phyloP scores from a whole-genome alignment of 2,888 invertebrate genomes.

The Strigamia crassipes region DNA sequence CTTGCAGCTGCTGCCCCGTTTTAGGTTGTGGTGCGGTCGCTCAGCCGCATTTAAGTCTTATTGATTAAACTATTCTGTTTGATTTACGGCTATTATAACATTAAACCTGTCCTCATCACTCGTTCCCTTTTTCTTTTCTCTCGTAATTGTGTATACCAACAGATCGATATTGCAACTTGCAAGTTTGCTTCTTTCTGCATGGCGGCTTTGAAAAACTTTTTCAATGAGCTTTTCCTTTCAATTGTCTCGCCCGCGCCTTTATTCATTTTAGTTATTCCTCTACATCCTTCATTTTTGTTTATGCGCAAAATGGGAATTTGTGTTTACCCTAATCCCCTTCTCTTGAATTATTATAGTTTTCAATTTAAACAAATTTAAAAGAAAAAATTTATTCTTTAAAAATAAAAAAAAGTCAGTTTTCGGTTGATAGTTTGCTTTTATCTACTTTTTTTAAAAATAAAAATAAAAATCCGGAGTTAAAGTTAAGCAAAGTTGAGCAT shows the following conservation, averaged over 20 bases:
- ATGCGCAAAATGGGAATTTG: background rate
- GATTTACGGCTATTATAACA: conserved; percentile 42
- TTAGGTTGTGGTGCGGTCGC: conserved; percentile 42
- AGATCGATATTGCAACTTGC: background rate
- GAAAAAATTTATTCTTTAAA: background rate
- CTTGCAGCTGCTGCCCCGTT: conserved; percentile 39
- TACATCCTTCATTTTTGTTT: background rate
- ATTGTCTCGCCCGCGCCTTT: background rate
- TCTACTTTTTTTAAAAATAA: background rate
- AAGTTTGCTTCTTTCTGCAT: conserved; percentile 16
- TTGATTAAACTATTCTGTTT: conserved; percentile 42
- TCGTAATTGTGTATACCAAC: conserved; percentile 40
- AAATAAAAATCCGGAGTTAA: conserved; percentile 1
- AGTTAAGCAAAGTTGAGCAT: conserved; percentile 27
- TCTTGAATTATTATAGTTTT: background rate
- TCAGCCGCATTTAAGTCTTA: conserved; percentile 42
- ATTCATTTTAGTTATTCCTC: background rate
- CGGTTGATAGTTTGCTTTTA: background rate
- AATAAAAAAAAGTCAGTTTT: background rate
- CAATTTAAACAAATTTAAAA: background rate
- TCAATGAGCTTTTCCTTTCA: background rate
- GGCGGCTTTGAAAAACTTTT: conserved; percentile 9
- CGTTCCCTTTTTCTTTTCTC: conserved; percentile 33
- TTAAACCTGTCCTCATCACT: conserved; percentile 42
- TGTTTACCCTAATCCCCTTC: background rate